phyloP scores from a whole-genome alignment of 64 coral and sea anemone species.

The Montipora sp. region DNA sequence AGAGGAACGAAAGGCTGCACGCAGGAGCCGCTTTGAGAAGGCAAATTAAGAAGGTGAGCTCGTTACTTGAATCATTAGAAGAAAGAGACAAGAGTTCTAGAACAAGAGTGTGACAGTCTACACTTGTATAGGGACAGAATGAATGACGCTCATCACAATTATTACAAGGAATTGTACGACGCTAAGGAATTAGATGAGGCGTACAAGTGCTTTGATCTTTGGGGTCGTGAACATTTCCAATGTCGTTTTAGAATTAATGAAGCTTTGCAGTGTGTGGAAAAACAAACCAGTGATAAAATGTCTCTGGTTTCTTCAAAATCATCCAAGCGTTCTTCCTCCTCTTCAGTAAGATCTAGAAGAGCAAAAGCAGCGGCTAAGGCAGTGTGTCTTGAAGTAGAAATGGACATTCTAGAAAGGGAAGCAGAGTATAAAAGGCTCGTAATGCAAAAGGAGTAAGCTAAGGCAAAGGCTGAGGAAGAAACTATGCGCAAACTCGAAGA shows the following conservation, averaged over 20 bases:
- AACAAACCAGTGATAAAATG: conserved; percentile 30
- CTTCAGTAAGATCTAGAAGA: conserved; percentile 49
- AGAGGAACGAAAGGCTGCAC: conserved; percentile 3
- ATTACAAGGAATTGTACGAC: conserved; percentile 15
- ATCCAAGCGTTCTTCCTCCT: conserved; percentile 22
- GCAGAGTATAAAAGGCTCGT: conserved; percentile 29
- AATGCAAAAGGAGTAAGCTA: conserved; percentile 40
- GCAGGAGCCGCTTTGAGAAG: conserved; percentile 11
- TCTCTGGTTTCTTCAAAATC: conserved; percentile 25
- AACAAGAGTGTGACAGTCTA: conserved; percentile 44
- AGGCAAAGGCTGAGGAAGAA: conserved; percentile 51
- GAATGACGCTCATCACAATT: conserved; percentile 34
- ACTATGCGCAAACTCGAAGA: conserved; percentile 47
- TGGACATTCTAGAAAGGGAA: conserved; percentile 53
- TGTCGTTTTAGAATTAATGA: conserved; percentile 46
- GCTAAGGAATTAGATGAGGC: conserved; percentile 3
- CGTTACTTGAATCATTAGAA: background rate
- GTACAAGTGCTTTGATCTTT: conserved; percentile 44
- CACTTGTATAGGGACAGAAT: conserved; percentile 34
- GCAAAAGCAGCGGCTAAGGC: conserved; percentile 50
- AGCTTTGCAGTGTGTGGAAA: conserved; percentile 12
- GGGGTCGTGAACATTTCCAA: conserved; percentile 49
- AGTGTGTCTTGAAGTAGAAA: conserved; percentile 59
- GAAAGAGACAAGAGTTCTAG: conserved; percentile 14
- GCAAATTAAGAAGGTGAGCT: conserved; percentile 53